Percentiles rank a stretch among this genome's conserved stretches.
Conservation (phyloP, 2,888 invertebrate genomes). For the Cryptocephalus primarius region DNA sequence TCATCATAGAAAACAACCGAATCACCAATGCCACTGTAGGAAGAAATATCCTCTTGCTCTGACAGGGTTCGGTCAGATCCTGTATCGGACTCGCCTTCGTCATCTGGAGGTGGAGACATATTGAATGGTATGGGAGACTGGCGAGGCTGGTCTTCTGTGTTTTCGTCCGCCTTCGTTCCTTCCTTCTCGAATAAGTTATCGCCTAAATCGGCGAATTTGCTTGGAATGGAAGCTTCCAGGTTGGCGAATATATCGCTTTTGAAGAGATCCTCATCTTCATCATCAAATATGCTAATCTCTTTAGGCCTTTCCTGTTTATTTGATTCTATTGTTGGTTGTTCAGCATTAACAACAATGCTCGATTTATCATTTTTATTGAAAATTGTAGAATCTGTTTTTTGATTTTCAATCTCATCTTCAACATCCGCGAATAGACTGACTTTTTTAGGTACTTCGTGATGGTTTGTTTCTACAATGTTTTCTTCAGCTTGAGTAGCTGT, state of each 20-base stretch:
- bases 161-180: background rate
- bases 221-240: slow-evolving; percentile 3
- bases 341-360: too few relatives aligned
- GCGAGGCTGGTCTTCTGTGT: background rate
- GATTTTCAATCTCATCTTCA: too few relatives aligned
- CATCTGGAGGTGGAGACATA: slow-evolving; percentile 8
- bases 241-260: slow-evolving; percentile 31
- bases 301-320: background rate
- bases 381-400: too few relatives aligned
- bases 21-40: slow-evolving; percentile 7
- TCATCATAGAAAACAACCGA: slow-evolving; percentile 27
- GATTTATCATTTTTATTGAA: too few relatives aligned
- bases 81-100: slow-evolving; percentile 24
- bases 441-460: too few relatives aligned
- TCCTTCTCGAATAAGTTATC: background rate
- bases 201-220: background rate
- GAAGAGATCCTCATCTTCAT: slow-evolving; percentile 21
- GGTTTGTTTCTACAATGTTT: too few relatives aligned
- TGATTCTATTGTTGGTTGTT: too few relatives aligned
- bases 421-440: too few relatives aligned
- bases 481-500: too few relatives aligned
- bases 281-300: slow-evolving; percentile 5
- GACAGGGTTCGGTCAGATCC: slow-evolving; percentile 24
- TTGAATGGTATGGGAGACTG: slow-evolving; percentile 4
- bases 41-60: slow-evolving; percentile 17